Conservation (phyloP, 1,140 invertebrate genomes). For the Pantala flavescens region DNA sequence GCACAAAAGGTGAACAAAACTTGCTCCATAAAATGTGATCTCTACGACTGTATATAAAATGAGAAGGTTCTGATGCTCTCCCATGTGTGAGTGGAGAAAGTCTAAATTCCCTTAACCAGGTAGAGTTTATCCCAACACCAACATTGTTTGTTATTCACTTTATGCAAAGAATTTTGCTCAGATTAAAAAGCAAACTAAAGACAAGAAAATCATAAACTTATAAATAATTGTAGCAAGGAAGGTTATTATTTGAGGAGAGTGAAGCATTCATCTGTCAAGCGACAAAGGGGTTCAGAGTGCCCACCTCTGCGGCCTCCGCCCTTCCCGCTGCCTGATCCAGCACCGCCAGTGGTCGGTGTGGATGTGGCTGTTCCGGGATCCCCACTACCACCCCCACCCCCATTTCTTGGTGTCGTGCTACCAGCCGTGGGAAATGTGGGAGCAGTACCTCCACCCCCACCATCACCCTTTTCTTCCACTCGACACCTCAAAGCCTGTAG, state of each 20-base stretch:
- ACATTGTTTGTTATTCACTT: neutral
- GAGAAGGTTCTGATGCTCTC: too few relatives aligned
- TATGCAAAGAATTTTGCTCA: neutral
- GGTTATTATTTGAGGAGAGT: neutral
- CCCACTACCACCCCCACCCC: slow-evolving; percentile 19
- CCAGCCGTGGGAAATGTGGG: neutral
- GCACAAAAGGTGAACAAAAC: too few relatives aligned
- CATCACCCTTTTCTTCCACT: slow-evolving; percentile 39
- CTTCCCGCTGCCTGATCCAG: neutral
- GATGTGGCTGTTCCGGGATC: slow-evolving; percentile 14
- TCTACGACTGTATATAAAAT: too few relatives aligned
- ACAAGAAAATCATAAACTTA: neutral
- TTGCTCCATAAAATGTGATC: too few relatives aligned
- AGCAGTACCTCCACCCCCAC: slow-evolving; percentile 21
- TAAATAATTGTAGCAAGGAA: neutral
- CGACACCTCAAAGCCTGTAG: slow-evolving; percentile 54
- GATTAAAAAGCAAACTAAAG: neutral
- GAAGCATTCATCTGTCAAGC: neutral
- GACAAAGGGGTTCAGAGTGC: neutral
- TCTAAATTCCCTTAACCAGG: too few relatives aligned
- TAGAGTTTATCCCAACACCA: neutral
- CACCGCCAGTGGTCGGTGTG: slow-evolving; percentile 11
- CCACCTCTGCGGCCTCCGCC: slow-evolving; percentile 3
- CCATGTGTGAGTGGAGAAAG: too few relatives aligned
- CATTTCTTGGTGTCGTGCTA: neutral